Conservation (phyloP, 2,888 invertebrate species). For the Phymatocera aterrima region DNA sequence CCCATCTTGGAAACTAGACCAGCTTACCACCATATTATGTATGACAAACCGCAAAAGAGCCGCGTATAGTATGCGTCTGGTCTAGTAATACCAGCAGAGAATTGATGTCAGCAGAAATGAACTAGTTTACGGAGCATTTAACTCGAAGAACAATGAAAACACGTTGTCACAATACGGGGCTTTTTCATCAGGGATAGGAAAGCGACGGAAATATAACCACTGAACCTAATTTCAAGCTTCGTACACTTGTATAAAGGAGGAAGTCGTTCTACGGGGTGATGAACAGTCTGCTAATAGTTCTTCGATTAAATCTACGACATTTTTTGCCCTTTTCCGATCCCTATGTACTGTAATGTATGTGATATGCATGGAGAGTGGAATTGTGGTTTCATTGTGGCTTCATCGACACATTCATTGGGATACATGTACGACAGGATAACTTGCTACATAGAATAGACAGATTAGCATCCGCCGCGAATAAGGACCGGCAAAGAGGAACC, state of each 20-base stretch:
- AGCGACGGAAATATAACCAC: background rate
- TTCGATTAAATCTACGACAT: background rate
- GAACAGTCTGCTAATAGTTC: background rate
- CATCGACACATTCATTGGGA: background rate
- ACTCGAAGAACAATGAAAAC: slow-evolving; percentile 33
- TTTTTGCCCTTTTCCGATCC: background rate
- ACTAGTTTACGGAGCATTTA: slow-evolving; percentile 30
- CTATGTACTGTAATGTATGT: background rate
- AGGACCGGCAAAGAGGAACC: background rate
- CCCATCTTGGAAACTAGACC: slow-evolving; percentile 17
- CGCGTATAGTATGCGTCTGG: slow-evolving; percentile 26
- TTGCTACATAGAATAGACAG: background rate
- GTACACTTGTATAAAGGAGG: too few relatives aligned
- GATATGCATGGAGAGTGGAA: background rate
- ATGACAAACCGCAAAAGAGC: slow-evolving; percentile 38
- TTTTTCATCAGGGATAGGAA: background rate
- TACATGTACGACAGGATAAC: background rate
- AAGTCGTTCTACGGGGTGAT: background rate
- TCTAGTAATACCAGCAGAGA: slow-evolving; percentile 31
- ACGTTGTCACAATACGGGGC: background rate
- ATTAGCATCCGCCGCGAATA: slow-evolving; percentile 12
- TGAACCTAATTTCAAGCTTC: background rate
- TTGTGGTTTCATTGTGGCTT: background rate
- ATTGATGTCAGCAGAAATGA: slow-evolving; percentile 43
- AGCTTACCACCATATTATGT: slow-evolving; percentile 37